Base-by-base conservation (phyloP, 2,888 invertebrate genomes). In the Panzeria rudis region DNA sequence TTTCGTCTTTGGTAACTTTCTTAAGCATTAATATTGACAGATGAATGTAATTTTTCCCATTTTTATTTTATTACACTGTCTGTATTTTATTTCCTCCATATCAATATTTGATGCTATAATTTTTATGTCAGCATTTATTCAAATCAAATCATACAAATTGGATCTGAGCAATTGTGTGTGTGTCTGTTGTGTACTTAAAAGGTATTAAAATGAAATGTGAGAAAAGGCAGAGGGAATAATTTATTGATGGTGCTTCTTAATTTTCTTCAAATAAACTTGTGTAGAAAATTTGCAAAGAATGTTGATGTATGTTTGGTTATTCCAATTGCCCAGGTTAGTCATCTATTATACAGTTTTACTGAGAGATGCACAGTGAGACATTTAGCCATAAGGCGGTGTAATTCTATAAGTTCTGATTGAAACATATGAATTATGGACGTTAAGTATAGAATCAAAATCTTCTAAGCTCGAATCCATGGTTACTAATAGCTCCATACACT, bases 71-170 rank as follows among this genome's bases (percentile, higher is more conserved):
- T 64, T 71, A n/a, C 38, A n/a, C 38, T 77, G 68, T 71, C 77
- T 84, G 80, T 77, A 73, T 84, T 84, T 81, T 81, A 84, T 81
- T 77, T 32, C 62, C 62, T 81, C 73, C 38, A 23, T 81, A 76
- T 81, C 84, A 84, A 84, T 78, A 84, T 81, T 77, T 84, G 76
- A 81, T 85, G 78, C n/a, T 29, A 82, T 85, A 81, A 78, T 78
- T 73, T 73, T 69, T 80, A 77, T 84, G 86, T 84, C 84, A 80
- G 87, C 80, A 84, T 86, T 84, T 76, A 86, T 87, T 86, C 77
- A 75, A 76, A 84, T 86, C 84, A 87, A 86, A 86, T 86, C 84
- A 84, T 76, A 84, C 54, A 84, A 86, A 86, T 86, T 84, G 83
- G 72, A 84, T 83, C 25, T 76, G 54, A 66, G 52, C 23, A 72